These are phyloP conservation scores for Halocynthia roretzi DNA, from an alignment of 23 tunicate species.

Conservation along the genomic window DNA sequence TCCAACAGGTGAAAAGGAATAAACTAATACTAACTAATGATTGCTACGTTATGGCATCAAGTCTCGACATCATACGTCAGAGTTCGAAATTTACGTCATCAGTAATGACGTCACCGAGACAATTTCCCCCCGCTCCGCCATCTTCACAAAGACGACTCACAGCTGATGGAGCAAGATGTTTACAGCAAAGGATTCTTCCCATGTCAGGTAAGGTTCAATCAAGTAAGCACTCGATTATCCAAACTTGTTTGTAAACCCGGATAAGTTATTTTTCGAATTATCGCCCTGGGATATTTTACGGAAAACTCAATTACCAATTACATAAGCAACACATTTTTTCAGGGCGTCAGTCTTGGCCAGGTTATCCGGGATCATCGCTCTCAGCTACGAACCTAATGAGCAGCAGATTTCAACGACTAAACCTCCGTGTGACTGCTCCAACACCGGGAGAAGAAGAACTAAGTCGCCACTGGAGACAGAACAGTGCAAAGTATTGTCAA, in stretches of 20 bases:
- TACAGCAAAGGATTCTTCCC: background rate
- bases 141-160: conserved; percentile 6
- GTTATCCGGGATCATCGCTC: background rate
- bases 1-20: no score
- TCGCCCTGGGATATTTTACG: background rate
- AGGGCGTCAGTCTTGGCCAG: conserved; percentile 27
- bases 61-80: conserved; percentile 22
- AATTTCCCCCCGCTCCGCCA: conserved; percentile 12
- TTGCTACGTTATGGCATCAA: conserved; percentile 11
- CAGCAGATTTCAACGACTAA: conserved; percentile 8
- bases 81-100: conserved; percentile 12
- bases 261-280: background rate
- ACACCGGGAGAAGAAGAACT: conserved; percentile 30
- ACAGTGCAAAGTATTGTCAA: conserved; percentile 15
- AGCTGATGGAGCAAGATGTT: background rate
- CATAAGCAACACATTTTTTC: background rate
- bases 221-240: no score
- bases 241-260: no score
- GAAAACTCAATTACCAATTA: no score
- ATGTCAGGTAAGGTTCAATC: no score
- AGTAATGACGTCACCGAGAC: conserved; percentile 16
- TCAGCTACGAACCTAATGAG: background rate
- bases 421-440: conserved; percentile 10
- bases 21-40: background rate
- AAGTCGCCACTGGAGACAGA: conserved; percentile 23